Evolutionary conservation across 2,797 vertebrate species (phyloP).

Genomic region (Mionectes olivaceus): DNA sequence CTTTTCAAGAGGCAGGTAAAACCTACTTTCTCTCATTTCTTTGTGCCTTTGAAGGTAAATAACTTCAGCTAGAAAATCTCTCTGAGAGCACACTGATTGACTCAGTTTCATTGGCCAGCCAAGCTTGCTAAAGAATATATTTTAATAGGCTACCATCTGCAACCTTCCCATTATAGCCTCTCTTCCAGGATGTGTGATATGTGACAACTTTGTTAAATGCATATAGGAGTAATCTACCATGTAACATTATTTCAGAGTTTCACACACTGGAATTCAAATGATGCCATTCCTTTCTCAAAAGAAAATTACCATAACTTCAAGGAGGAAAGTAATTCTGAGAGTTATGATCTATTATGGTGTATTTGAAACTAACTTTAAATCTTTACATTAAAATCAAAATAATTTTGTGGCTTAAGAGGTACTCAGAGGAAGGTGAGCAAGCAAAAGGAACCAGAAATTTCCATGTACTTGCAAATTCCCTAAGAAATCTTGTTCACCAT

Average conservation of each 20-base stretch:
- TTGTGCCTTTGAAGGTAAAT: background rate
- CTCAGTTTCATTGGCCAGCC: background rate
- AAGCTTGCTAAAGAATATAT: background rate
- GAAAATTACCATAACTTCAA: background rate
- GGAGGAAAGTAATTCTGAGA: background rate
- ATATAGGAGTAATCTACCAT: background rate
- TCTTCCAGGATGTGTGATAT: background rate
- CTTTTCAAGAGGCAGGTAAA: background rate
- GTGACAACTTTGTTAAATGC: background rate
- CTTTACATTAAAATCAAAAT: background rate
- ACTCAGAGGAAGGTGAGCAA: background rate
- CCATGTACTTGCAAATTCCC: background rate
- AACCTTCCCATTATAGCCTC: constrained; percentile 19
- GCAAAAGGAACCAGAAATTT: background rate
- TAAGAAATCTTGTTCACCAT: background rate
- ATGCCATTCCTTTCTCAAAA: background rate
- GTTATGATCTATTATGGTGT: background rate
- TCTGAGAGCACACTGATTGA: background rate
- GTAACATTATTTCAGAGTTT: background rate
- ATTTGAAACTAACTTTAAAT: background rate
- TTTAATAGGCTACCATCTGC: constrained; percentile 33
- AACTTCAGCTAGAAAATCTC: background rate
- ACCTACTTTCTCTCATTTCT: background rate
- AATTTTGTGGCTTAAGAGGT: background rate
- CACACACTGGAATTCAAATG: background rate